A percentile compares a stretch with the other conserved stretches of the same genome.
Conservation (phyloP, 2,113 vertebrate species). For the Stercorarius parasiticus region DNA sequence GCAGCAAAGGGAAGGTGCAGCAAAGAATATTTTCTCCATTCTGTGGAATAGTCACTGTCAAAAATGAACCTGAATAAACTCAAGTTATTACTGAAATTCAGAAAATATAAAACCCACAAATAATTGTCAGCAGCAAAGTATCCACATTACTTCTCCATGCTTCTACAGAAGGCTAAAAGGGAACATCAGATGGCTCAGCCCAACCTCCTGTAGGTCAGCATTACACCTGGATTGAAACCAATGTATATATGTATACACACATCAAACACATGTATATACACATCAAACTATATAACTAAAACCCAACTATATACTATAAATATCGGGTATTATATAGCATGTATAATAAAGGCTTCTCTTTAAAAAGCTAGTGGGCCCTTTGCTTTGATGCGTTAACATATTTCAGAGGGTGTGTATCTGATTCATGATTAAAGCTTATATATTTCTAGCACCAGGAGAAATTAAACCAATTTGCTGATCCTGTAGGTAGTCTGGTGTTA, state of each 20-base stretch:
- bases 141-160: not conserved
- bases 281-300: constrained; percentile 39
- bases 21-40: not conserved
- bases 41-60: not conserved
- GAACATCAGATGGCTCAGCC: not conserved
- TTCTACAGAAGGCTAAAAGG: not conserved
- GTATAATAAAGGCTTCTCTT: constrained; percentile 39
- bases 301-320: constrained; percentile 39
- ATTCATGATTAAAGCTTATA: constrained; percentile 58
- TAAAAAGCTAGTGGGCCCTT: constrained; percentile 9
- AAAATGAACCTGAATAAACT: not conserved
- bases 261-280: constrained; percentile 54
- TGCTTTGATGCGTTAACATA: constrained; percentile 57
- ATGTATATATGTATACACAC: constrained; percentile 53
- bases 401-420: constrained; percentile 57
- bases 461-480: constrained; percentile 52
- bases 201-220: constrained; percentile 21
- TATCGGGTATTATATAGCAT: constrained; percentile 19
- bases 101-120: not conserved
- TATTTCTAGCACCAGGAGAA: constrained; percentile 59
- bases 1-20: not conserved
- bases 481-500: constrained; percentile 25
- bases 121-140: not conserved
- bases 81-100: not conserved
- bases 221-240: constrained; percentile 47